These are phyloP conservation scores for Thecocarcelia acutangulata DNA, from an alignment of 2,888 invertebrate species.

Conservation along the genomic window DNA sequence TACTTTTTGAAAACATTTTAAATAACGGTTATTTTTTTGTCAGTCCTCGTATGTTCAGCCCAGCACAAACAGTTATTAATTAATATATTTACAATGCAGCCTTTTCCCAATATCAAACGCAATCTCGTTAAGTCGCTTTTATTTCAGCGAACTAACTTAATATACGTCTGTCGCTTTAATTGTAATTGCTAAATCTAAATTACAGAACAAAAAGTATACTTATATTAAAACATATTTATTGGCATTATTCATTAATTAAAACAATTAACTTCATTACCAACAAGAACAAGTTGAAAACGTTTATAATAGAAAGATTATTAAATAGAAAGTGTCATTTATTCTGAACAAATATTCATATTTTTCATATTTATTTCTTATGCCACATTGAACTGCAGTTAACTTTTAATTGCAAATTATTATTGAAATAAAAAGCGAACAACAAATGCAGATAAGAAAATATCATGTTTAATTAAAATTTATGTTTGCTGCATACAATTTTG, in stretches of 20 bases:
- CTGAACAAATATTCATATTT: conserved; percentile 10
- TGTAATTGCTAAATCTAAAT: not conserved
- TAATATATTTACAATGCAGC: no score
- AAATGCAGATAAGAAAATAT: conserved; percentile 25
- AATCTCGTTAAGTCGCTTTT: no score
- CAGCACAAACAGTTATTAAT: no score
- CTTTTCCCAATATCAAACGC: no score
- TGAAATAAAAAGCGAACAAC: not conserved
- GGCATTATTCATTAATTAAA: conserved; percentile 7
- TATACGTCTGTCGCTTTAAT: not conserved
- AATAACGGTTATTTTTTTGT: no score
- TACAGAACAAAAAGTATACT: not conserved
- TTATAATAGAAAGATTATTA: conserved; percentile 30
- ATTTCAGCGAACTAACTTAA: no score
- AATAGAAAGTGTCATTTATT: conserved; percentile 56
- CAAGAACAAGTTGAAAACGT: conserved; percentile 1
- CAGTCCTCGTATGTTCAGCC: no score
- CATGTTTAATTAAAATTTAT: conserved; percentile 64
- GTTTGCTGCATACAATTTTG: conserved; percentile 24
- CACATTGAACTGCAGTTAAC: conserved; percentile 32
- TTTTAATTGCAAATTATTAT: conserved; percentile 50
- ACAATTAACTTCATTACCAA: conserved; percentile 16
- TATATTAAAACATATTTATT: not conserved
- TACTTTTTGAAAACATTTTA: no score
- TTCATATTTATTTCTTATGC: conserved; percentile 11